Evolutionary conservation across 2,797 vertebrate genomes (phyloP), one percentile per base, ranked within the genome.

Genomic region (Chloroceryle inda): DNA sequence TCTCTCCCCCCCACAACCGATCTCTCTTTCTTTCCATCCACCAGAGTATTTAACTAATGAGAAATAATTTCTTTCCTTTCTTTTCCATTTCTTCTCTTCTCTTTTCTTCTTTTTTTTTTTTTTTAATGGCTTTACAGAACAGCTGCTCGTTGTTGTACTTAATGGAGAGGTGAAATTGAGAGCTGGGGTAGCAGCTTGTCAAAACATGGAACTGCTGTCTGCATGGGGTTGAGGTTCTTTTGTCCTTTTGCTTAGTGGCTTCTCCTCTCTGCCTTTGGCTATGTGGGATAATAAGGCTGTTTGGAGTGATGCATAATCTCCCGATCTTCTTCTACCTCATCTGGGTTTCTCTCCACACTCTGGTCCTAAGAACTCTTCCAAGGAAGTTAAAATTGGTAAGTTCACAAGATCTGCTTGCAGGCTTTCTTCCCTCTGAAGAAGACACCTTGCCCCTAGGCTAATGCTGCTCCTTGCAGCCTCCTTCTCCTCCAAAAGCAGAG

Each of bases 271-370:
- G 49, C 24, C 17, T 59, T 56, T 15, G 49, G 56, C n/a, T 88
- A 0, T 21, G 29, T 4, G 7, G 72, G 52, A 3, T 26, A 1
- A 10, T 13, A 22, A 56, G 15, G 11, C 3, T 33, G 2, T 37
- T 19, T 23, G 75, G 52, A 62, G 42, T 5, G 23, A 58, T 10
- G 11, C 2, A 0, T 22, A 13, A 45, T 37, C 29, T 68, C 27
- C 40, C 52, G n/a, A 6, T 22, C 13, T 59, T 71, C 13, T 71
- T 22, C 37, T 14, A 4, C 20, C 22, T 63, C 7, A 0, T 6
- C 1, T 50, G 29, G 31, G 5, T 35, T 75, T 63, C 23, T 49
- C 20, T 80, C 20, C 26, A 6, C 19, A 31, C 33, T 74, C 12
- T 31, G 19, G 5, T 44, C 44, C 12, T 27, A 21, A 81, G 33